These are phyloP conservation scores for Heptranchias perlo DNA, from an alignment of 2,113 vertebrate species.

Conservation along the genomic window DNA sequence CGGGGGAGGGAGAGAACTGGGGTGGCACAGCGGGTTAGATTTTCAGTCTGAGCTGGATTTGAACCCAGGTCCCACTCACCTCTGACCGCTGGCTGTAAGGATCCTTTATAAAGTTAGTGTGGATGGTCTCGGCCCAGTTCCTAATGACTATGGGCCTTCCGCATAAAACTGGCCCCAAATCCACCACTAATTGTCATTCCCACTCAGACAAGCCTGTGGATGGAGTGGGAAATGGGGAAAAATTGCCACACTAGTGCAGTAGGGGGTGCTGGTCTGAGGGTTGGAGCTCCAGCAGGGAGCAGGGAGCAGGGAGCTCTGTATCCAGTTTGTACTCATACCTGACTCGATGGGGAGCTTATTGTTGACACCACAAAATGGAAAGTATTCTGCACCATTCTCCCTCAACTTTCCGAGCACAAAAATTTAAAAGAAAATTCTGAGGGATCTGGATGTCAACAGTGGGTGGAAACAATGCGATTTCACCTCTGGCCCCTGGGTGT, in stretches of 20 bases:
- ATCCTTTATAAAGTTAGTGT: neutral
- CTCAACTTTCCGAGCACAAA: neutral
- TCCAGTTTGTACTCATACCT: neutral
- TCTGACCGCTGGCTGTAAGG: neutral
- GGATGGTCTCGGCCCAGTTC: neutral
- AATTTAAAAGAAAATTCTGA: neutral
- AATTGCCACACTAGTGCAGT: neutral
- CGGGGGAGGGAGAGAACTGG: neutral
- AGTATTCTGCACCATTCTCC: neutral
- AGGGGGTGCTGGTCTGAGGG: neutral
- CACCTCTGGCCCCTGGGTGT: neutral
- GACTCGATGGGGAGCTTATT: neutral
- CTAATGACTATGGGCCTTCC: too few relatives aligned
- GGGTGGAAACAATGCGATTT: neutral
- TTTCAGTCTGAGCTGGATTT: neutral
- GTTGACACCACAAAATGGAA: neutral
- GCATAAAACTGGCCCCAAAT: neutral
- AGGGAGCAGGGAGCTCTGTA: neutral
- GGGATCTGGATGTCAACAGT: neutral
- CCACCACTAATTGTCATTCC: neutral
- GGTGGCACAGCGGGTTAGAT: neutral
- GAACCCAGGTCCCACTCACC: neutral
- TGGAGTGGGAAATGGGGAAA: neutral
- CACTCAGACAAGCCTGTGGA: neutral
- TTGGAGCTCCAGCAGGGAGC: neutral